Base-by-base conservation (phyloP, 2,888 invertebrate species). In the Trichopria drosophilae region DNA sequence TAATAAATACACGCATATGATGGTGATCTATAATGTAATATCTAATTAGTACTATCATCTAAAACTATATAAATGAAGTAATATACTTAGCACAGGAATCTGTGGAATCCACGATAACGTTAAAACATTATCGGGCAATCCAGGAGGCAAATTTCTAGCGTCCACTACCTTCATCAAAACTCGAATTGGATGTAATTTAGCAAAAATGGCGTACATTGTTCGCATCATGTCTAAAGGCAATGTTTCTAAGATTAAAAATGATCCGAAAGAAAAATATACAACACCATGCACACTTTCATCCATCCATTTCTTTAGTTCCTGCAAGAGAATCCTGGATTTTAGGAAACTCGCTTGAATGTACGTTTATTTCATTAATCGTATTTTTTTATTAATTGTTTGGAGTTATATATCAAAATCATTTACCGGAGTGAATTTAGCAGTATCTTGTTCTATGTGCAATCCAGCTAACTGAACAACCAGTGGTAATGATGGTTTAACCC, bases 391-490 rank as follows among this genome's bases (percentile, higher is more conserved):
- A n/a, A n/a, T n/a, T n/a, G n/a, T n/a, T n/a, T n/a, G n/a, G n/a
- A n/a, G n/a, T n/a, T n/a, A n/a, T n/a, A n/a, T n/a, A n/a, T n/a
- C n/a, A n/a, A n/a, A n/a, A n/a, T 54, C 55, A n/a, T n/a, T 51
- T 45, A 63, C 64, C 13, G 51, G 29, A 1, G 58, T 36, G 7
- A 66, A 52, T 35, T 57, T 13, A 1, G 60, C 9, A 1, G 51
- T 45, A 4, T 62, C 52, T 7, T 59, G 67, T 40, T 75, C 73
- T 29, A 81, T 75, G 53, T 81, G 82, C 43, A 81, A 64, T 36
- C 81, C 82, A 13, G 79, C 82, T 6, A 81, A 77, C 16, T 80
- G 76, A 6, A 82, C 67, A 55, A 81, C 69, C 3, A 73, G 75
- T 1, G 77, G 72, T 2, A 77, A 71, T 0, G 71, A 64, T 6